Conservation (phyloP, 2,888 invertebrate genomes). For the Drosophila ustulata region DNA sequence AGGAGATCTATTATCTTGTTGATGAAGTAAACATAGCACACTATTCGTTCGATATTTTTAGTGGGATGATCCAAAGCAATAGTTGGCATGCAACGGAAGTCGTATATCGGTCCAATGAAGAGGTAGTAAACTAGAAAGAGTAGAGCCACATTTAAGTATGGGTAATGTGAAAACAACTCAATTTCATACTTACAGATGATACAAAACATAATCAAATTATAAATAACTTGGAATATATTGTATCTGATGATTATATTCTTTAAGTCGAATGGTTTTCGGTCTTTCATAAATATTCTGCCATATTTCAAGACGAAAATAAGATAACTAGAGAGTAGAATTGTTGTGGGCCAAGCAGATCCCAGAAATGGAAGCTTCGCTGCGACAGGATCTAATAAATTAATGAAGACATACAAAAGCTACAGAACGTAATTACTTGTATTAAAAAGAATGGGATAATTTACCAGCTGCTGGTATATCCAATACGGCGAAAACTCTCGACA, state of each 20-base stretch:
- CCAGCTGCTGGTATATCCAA: conserved; percentile 8
- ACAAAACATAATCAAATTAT: not conserved
- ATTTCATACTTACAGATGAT: not conserved
- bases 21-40: conserved; percentile 11
- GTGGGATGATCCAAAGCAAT: conserved; percentile 3
- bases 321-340: not conserved
- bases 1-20: conserved; percentile 32
- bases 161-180: not conserved
- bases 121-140: conserved; percentile 9
- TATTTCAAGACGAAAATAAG: not conserved
- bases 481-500: not conserved
- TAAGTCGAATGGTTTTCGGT: not conserved
- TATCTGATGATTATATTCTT: not conserved
- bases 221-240: not conserved
- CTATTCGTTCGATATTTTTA: conserved; percentile 2
- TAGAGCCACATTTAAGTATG: no score
- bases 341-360: not conserved
- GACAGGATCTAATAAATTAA: not conserved
- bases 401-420: no score
- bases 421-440: no score
- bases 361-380: not conserved
- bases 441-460: not conserved
- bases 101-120: not conserved
- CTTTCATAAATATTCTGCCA: not conserved
- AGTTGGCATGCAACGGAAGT: conserved; percentile 8